These are phyloP conservation scores for Stigmatopora nigra DNA, from an alignment of 2,113 vertebrate species.

Conservation along the genomic window DNA sequence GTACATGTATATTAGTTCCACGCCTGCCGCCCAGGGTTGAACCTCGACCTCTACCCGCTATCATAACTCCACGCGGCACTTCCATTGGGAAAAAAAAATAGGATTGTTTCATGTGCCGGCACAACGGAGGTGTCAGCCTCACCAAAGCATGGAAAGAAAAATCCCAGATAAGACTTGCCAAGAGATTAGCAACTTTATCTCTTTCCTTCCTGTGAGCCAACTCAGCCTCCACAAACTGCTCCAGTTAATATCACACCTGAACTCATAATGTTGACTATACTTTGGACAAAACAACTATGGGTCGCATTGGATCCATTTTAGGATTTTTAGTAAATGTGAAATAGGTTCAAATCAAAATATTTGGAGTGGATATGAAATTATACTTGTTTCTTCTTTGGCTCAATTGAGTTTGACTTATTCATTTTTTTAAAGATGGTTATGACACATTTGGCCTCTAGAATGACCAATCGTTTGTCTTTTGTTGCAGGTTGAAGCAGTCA, in stretches of 20 bases:
- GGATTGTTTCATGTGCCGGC: slow-evolving; percentile 11
- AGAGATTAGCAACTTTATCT: slow-evolving; percentile 42
- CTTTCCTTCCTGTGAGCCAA: slow-evolving; percentile 21
- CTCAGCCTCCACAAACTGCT: slow-evolving; percentile 18
- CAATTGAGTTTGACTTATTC: background rate
- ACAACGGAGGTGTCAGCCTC: slow-evolving; percentile 29
- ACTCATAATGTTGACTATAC: background rate
- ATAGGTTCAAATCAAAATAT: background rate
- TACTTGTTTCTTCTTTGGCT: background rate
- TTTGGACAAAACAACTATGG: background rate
- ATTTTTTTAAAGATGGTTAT: too few species aligned
- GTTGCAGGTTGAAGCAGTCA: slow-evolving; percentile 20
- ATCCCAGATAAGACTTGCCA: slow-evolving; percentile 34
- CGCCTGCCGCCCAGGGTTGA: background rate
- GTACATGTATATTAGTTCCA: background rate
- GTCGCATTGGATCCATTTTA: too few species aligned
- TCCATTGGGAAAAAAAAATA: slow-evolving; percentile 27
- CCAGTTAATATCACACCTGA: slow-evolving; percentile 21
- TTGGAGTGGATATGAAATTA: background rate
- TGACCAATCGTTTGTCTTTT: slow-evolving; percentile 2
- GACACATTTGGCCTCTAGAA: too few species aligned
- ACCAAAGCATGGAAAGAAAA: slow-evolving; percentile 53
- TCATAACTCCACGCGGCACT: background rate
- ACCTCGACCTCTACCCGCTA: slow-evolving; percentile 5
- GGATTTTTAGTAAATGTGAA: background rate